phyloP scores from a whole-genome alignment of 2,888 invertebrate species.

The Noctua pronuba region DNA sequence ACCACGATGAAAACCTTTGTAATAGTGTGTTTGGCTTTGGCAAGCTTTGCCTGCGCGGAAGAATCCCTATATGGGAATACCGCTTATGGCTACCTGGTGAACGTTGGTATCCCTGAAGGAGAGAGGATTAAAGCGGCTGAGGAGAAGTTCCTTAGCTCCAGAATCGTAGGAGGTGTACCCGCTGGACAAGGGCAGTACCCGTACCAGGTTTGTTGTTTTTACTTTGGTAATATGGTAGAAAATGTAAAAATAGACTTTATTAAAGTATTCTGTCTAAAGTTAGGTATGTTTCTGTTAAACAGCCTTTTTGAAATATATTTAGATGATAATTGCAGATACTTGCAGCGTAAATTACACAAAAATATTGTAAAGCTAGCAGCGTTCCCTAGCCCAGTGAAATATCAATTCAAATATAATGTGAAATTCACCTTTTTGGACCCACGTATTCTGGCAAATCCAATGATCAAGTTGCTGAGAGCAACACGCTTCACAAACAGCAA shows the following conservation, averaged over 20 bases:
- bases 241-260: background rate
- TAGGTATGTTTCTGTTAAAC: background rate
- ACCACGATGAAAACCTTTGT: constrained; percentile 62
- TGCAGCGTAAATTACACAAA: background rate
- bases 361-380: background rate
- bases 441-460: background rate
- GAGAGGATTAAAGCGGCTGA: constrained; percentile 75
- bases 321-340: background rate
- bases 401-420: background rate
- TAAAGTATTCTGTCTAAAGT: background rate
- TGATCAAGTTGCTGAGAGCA: background rate
- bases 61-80: constrained; percentile 45
- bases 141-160: constrained; percentile 62
- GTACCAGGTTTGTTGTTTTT: constrained; percentile 51
- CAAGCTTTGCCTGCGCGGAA: constrained; percentile 50
- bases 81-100: constrained; percentile 75
- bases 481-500: background rate
- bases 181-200: constrained; percentile 55
- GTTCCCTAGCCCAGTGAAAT: background rate
- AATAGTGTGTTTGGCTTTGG: constrained; percentile 45
- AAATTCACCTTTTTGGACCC: background rate
- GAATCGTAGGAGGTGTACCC: constrained; percentile 75
- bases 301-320: background rate
- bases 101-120: constrained; percentile 75
- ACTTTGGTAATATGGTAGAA: background rate